Evolutionary conservation across 2,888 invertebrate species (phyloP), one percentile per base, ranked within the genome.

Genomic region (Epinotia ramella): DNA sequence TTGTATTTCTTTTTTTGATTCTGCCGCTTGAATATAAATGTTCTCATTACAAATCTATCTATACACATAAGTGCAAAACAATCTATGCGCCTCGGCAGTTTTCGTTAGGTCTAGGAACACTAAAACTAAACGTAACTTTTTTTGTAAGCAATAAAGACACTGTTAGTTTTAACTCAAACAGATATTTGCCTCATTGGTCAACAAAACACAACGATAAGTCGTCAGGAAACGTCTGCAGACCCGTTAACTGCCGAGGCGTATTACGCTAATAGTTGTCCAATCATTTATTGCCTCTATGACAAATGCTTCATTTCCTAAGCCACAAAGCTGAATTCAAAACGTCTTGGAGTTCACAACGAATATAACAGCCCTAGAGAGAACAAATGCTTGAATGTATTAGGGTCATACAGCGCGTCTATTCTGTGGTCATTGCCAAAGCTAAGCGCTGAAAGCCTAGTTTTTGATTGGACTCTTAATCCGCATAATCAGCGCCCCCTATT

Each of bases 11-110:
- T 46, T 46, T 12, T 12, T 12, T 46, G 12, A 59, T 59, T 59
- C 4, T 24, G 11, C 18, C 20, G 11, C 2, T 7, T 18, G 7
- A 57, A 57, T 9, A 11, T 18, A 57, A 57, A 20, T 57, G 20
- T 18, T 59, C 68, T 59, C 16, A 67, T 56, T 20, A 16, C 3
- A 57, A 6, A 16, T 18, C 44, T 59, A 12, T 44, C n/a, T 66
- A 49, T 16, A 2, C 44, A 44, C 44, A 33, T 18, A 33, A 1
- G 7, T 3, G n/a, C 18, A 40, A 16, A 40, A 67, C 16, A 7
- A 0, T 3, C 13, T 18, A 56, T n/a, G 24, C 59, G 66, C 67
- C 56, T 67, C 66, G 53, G 33, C 56, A 67, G 28, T 53, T 66
- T 53, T 28, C 6, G n/a, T 33, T 66, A 4, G 16, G 24, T 49